Conservation (phyloP, 1,140 invertebrate species). For the Oryctes rhinoceros region DNA sequence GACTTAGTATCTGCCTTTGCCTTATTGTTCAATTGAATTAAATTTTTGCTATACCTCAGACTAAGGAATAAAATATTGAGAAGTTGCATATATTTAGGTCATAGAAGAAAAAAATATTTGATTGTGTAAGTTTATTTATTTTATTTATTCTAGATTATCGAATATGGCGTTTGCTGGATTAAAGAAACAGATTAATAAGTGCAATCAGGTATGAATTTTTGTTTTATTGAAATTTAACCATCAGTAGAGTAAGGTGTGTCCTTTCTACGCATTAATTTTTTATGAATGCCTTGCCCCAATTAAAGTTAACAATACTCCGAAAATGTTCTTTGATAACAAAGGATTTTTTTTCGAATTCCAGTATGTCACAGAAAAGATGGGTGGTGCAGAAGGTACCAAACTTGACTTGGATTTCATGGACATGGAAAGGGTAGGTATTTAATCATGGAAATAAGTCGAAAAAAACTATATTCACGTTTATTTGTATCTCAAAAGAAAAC, state of each 20-base stretch:
- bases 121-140: neutral
- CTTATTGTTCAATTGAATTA: neutral
- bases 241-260: too few species aligned
- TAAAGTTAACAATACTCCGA: too few species aligned
- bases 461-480: neutral
- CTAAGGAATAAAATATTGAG: neutral
- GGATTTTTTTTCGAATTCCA: constrained; percentile 59
- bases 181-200: constrained; percentile 98
- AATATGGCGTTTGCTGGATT: constrained; percentile 96
- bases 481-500: constrained; percentile 80
- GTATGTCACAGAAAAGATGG: constrained; percentile 99
- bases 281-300: too few species aligned
- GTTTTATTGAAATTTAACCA: too few species aligned
- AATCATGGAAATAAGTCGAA: neutral
- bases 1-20: neutral
- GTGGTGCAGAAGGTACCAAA: constrained; percentile 98
- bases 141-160: constrained; percentile 24
- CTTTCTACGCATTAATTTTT: too few species aligned
- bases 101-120: neutral
- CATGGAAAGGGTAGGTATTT: constrained; percentile 93
- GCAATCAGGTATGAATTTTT: constrained; percentile 83
- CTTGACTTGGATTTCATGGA: constrained; percentile 98
- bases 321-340: too few species aligned
- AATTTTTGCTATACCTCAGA: neutral
- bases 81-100: neutral